These are phyloP conservation scores for Ancistrus triradiatus DNA, from an alignment of 2,113 vertebrate species.

Conservation along the genomic window DNA sequence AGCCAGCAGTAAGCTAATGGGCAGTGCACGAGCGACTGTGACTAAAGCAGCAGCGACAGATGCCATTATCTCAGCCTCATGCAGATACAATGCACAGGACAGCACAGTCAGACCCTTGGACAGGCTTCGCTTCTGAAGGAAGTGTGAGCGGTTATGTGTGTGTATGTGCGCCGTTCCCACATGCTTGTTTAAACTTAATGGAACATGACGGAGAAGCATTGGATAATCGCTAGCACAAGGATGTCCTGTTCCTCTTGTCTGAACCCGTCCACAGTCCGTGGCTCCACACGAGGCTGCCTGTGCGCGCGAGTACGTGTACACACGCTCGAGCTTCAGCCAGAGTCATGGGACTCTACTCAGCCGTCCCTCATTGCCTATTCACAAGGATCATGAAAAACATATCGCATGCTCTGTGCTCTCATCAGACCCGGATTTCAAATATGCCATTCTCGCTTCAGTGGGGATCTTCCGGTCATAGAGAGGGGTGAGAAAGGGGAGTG, in stretches of 20 bases:
- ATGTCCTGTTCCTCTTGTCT: slow-evolving; percentile 59
- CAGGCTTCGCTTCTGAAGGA: slow-evolving; percentile 23
- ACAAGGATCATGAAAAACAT: slow-evolving; percentile 45
- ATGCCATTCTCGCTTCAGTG: slow-evolving; percentile 34
- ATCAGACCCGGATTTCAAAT: slow-evolving; percentile 42
- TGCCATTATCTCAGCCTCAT: slow-evolving; percentile 69
- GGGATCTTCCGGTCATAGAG: slow-evolving; percentile 35
- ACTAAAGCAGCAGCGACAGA: slow-evolving; percentile 69
- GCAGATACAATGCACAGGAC: slow-evolving; percentile 61
- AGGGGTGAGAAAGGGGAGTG: background rate
- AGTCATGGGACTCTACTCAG: slow-evolving; percentile 8
- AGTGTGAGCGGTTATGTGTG: slow-evolving; percentile 37
- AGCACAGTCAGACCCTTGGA: slow-evolving; percentile 50
- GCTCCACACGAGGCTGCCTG: slow-evolving; percentile 45
- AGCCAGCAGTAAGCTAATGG: slow-evolving; percentile 48
- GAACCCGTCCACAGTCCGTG: slow-evolving; percentile 48
- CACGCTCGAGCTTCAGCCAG: slow-evolving; percentile 1
- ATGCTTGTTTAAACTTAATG: slow-evolving; percentile 58
- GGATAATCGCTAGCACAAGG: slow-evolving; percentile 60
- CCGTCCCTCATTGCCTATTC: slow-evolving; percentile 43
- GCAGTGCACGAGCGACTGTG: slow-evolving; percentile 49
- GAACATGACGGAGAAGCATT: slow-evolving; percentile 61
- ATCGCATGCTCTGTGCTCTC: slow-evolving; percentile 36
- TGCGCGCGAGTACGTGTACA: too few relatives aligned
- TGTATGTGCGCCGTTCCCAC: slow-evolving; percentile 20